Percentiles rank a stretch among this genome's conserved stretches.
phyloP scores from a whole-genome alignment of 1,140 invertebrate species.

The Hylyphantes graminicola region DNA sequence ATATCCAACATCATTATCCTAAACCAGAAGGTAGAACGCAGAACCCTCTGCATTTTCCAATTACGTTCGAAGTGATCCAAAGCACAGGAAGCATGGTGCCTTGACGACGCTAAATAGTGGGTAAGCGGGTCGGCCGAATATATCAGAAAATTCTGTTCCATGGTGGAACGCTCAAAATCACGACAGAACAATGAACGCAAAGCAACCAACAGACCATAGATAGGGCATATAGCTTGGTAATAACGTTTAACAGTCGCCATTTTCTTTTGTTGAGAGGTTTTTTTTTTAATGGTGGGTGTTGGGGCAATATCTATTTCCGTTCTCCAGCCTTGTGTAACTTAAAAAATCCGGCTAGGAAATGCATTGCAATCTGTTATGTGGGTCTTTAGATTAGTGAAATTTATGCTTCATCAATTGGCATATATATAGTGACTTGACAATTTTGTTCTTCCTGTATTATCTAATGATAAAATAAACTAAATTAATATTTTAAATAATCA shows the following conservation, averaged over 20 bases:
- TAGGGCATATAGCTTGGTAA: constrained; percentile 1
- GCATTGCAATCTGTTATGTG: too few species aligned
- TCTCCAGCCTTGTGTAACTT: constrained; percentile 26
- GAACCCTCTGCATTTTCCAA: constrained; percentile 11
- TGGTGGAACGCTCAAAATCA: not conserved
- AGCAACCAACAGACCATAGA: constrained; percentile 37
- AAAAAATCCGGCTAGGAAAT: not conserved
- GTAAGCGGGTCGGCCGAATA: constrained; percentile 42
- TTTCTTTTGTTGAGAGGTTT: constrained; percentile 22
- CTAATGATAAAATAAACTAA: too few species aligned
- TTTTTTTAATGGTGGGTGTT: constrained; percentile 21
- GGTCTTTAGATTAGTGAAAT: too few species aligned
- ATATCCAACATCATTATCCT: not conserved
- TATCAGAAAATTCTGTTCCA: not conserved
- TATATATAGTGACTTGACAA: too few species aligned
- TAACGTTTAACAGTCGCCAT: constrained; percentile 17
- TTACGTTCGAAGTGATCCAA: constrained; percentile 31
- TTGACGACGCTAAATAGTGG: constrained; percentile 46
- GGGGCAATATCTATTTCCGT: constrained; percentile 25
- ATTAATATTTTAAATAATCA: too few species aligned
- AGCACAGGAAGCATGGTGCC: constrained; percentile 44
- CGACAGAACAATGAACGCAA: constrained; percentile 40
- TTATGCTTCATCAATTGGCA: too few species aligned
- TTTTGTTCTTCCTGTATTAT: too few species aligned
- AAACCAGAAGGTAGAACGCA: not conserved